Evolutionary conservation across 2,888 invertebrate species (phyloP), one percentile per base, ranked within the genome.

Genomic region (Spodoptera picta): DNA sequence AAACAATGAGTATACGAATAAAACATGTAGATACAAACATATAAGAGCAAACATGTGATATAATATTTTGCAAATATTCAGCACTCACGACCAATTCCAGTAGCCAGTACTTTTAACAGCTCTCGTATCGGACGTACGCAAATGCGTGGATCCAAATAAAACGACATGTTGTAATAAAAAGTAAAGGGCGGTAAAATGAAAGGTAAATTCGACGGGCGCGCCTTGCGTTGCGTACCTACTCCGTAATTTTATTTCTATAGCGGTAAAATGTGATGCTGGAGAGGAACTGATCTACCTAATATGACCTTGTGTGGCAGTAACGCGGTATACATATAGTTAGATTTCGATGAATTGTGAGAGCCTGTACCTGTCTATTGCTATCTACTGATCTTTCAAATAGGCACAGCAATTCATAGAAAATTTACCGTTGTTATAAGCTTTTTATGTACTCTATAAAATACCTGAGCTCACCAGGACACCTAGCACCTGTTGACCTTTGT

Each of bases 131-230:
- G 78, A 75, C 80, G 62, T 63, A 77, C 73, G 76, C 79, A 80
- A 80, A 80, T 73, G 78, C 70, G 62, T 59, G 67, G 59, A 55
- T 65, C 55, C 65, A 60, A 69, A 79, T 75, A 74, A 80, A 79
- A 75, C 76, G 70, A 78, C 77, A 78, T 75, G 76, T 79, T 60
- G 79, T 76, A 80, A 85, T 86, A 86, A 86, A 86, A 83, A 80
- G 82, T 83, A 80, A 80, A 80, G 77, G 77, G 70, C 78, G 68
- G 76, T 81, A 84, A 84, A 84, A 81, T 82, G 82, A 82, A 83
- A 83, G 82, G 81, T 77, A 73, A 76, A 78, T 80, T 81, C 70
- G 69, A 66, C 67, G 63, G 67, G 65, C 66, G 54, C 70, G 68
- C 69, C 65, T 63, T 57, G 36, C 36, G 36, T 47, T 60, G 68